phyloP scores from a whole-genome alignment of 1,140 invertebrate genomes.

The Popillia japonica region DNA sequence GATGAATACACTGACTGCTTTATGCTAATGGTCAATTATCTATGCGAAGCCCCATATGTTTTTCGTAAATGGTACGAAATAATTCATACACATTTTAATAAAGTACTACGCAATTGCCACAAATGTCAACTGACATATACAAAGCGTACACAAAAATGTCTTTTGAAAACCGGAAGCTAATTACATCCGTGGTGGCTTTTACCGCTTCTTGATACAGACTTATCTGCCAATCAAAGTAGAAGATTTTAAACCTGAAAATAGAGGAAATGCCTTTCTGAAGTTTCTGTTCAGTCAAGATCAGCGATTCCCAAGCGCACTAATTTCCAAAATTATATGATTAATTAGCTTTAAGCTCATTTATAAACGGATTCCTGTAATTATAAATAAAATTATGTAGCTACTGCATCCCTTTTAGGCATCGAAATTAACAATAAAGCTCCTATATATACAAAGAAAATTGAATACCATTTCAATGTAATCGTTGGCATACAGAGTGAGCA shows the following conservation, averaged over 20 bases:
- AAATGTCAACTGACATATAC: conserved; percentile 41
- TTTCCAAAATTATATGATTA: too few species aligned
- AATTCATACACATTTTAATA: conserved; percentile 31
- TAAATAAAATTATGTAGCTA: too few species aligned
- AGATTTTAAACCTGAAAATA: conserved; percentile 43
- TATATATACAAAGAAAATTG: too few species aligned
- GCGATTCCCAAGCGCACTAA: not conserved
- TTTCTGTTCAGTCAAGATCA: not conserved
- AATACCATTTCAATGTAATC: too few species aligned
- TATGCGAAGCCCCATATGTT: conserved; percentile 36
- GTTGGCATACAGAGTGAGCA: too few species aligned
- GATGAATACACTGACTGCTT: conserved; percentile 21
- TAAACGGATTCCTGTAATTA: too few species aligned
- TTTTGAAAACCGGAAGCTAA: conserved; percentile 48
- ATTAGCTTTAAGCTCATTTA: too few species aligned
- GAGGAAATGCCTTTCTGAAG: not conserved
- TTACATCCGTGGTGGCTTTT: conserved; percentile 41
- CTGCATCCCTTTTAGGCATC: too few species aligned
- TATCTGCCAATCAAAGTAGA: conserved; percentile 39
- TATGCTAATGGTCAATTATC: not conserved
- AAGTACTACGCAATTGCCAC: conserved; percentile 17
- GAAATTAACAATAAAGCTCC: too few species aligned
- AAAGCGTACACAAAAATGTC: conserved; percentile 42
- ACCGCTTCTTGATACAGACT: conserved; percentile 45
- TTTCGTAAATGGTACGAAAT: conserved; percentile 33